phyloP scores from a whole-genome alignment of 2,888 invertebrate species.

The Eledone cirrhosa region DNA sequence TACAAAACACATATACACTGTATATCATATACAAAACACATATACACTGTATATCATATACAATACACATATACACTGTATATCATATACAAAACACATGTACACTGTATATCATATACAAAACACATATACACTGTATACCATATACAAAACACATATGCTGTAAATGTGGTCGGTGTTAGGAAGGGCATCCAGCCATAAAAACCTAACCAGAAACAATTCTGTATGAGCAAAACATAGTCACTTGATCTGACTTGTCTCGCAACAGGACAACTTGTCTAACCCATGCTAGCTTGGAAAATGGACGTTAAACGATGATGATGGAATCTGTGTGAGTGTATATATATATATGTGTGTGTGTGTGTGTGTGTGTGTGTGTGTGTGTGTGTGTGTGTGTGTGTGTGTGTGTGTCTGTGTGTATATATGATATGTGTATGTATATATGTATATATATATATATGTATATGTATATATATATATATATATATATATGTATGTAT shows the following conservation, averaged over 20 bases:
- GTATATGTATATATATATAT: background rate
- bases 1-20: no score
- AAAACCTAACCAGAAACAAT: no score
- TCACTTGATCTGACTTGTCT: no score
- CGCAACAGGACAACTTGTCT: no score
- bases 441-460: background rate
- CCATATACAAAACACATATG: no score
- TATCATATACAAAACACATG: background rate
- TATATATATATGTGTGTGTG: background rate
- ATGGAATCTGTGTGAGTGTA: background rate
- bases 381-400: background rate
- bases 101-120: background rate
- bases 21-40: no score
- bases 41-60: background rate
- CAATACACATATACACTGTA: background rate
- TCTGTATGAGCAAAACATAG: no score
- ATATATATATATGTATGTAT: background rate
- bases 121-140: no score
- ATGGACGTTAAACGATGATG: no score
- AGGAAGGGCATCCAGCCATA: no score
- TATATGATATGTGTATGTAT: background rate
- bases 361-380: background rate
- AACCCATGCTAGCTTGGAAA: no score
- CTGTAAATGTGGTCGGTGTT: no score
- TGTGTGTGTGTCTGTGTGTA: background rate